Base-by-base conservation (phyloP, 2,888 invertebrate species). In the Bursaphelenchus okinawaensis region DNA sequence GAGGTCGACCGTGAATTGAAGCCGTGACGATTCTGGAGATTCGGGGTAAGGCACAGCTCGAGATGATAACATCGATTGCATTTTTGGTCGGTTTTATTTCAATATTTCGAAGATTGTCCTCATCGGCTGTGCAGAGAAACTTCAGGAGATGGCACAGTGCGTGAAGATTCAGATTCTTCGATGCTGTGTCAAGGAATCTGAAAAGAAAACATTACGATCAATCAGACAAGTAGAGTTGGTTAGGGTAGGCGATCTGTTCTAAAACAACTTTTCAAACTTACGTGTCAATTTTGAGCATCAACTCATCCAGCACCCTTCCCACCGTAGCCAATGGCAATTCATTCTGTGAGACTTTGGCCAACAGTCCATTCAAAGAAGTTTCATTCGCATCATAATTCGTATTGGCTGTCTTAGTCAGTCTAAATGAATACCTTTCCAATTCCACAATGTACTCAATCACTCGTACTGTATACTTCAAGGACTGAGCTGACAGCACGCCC, bases 401-500 rank as follows among this genome's bases (percentile, higher is more conserved):
- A 52, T 68, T 60, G 24, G 60, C 67, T 7, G 67, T 29, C 28
- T 68, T 68, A 4, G 63, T 68, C 31, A 65, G 51, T 9, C 59
- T 59, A 40, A 69, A 69, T 19, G 67, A 29, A 89, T 89, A 89
- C 82, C 93, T 92, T 79, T 95, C 95, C 79, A 94, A 85, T 78
- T 91, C 90, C 4, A 92, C 90, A 7, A 94, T 91, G 83, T 93
- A 93, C 50, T 93, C 89, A 75, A 93, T 93, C 22, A 93, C 93
- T 68, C 88, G 88, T 83, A 96, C 92, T 67, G 95, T 91, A 82
- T 95, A 93, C 70, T 91, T 90, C 95, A 95, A 95, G 79, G 94
- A 94, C 72, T 92, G 91, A 20, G 91, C 88, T 26, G 93, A 91
- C 80, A 93, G 92, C 50, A 92, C 91, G 4, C 92, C 93, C 7